Base-by-base conservation (phyloP, 2,888 invertebrate genomes). In the Harmothoe impar region DNA sequence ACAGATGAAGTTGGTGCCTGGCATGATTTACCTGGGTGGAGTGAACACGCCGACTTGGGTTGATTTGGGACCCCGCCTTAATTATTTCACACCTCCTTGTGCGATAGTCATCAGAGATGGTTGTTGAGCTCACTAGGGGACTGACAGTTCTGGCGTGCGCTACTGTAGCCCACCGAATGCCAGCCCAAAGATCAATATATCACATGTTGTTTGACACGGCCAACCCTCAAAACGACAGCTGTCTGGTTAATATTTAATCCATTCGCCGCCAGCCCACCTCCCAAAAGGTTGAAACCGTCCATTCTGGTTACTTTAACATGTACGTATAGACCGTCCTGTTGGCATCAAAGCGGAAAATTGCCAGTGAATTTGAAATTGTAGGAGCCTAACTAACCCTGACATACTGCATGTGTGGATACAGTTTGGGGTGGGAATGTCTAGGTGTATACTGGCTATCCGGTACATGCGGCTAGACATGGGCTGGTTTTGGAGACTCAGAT, bases 61-160 rank as follows among this genome's bases (percentile, higher is more conserved):
- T 25, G 3, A 72, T 29, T 33, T n/a, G 43, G 51, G 84, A 51
- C 84, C 43, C 43, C n/a, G 25, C 84, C 35, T 35, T 84, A 51
- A 84, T 84, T 84, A 84, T 84, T 84, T 84, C 84, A 84, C 84
- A 84, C 84, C 84, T 84, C n/a, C 23, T 33, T 84, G 23, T 84
- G 35, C 25, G 33, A 43, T 43, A 33, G 84, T 23, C 35, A 84
- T 84, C 84, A n/a, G n/a, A 33, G 25, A 84, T 25, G 25, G 15
- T 31, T 51, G 84, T 51, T 20, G n/a, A n/a, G 51, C 33, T 35
- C 33, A 20, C 51, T 43, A 17, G 84, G 84, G 33, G 43, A 51
- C 51, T 84, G 84, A 84, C 84, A 84, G 84, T 84, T 84, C 5
- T 84, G 25, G 84, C 84, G 84, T 84, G 84, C n/a, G n/a, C n/a